phyloP scores from a whole-genome alignment of 2,888 invertebrate genomes.

The Pasiphila rectangulata region DNA sequence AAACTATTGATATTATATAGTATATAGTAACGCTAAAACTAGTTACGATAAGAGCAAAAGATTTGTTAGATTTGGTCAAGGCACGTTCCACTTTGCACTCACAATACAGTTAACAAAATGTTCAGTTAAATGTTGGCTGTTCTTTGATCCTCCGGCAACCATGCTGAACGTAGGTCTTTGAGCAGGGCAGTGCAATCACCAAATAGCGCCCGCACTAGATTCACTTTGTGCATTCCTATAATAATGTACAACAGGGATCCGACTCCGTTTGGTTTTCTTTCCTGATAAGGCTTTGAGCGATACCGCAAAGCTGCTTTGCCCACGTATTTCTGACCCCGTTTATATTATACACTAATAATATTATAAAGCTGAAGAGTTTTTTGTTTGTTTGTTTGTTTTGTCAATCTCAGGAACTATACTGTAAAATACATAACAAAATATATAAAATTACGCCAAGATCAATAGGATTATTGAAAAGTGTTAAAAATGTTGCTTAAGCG shows the following conservation, averaged over 20 bases:
- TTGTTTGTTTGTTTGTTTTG: too few species aligned
- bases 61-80: neutral
- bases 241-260: conserved; percentile 34
- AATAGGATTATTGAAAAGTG: too few species aligned
- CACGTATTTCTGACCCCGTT: too few species aligned
- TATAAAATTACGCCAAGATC: too few species aligned
- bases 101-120: neutral
- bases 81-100: neutral
- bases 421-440: too few species aligned
- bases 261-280: conserved; percentile 27
- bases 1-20: too few species aligned
- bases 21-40: too few species aligned
- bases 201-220: conserved; percentile 23
- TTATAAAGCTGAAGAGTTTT: too few species aligned
- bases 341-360: too few species aligned
- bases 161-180: conserved; percentile 4
- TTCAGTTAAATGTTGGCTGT: neutral
- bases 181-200: conserved; percentile 19
- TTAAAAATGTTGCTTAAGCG: too few species aligned
- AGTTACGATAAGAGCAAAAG: neutral
- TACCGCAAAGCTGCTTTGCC: too few species aligned
- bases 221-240: conserved; percentile 39
- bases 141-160: neutral
- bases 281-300: conserved; percentile 23
- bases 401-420: too few species aligned